These are phyloP conservation scores for Anhinga rufa DNA, from an alignment of 2,113 vertebrate genomes.

Conservation along the genomic window DNA sequence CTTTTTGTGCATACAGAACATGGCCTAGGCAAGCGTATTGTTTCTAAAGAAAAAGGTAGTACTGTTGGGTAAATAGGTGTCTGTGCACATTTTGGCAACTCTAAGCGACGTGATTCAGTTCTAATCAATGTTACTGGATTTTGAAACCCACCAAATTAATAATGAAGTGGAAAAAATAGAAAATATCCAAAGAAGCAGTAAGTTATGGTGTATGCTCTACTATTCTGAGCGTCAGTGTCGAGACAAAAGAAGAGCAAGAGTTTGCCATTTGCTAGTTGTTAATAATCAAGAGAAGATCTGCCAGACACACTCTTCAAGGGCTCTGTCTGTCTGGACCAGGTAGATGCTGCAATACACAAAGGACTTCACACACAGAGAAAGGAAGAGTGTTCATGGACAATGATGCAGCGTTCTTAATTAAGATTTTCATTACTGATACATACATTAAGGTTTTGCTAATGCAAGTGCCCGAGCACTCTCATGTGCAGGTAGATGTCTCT, in stretches of 20 bases:
- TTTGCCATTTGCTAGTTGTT: constrained; percentile 67
- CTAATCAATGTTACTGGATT: constrained; percentile 48
- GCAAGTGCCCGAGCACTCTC: constrained; percentile 70
- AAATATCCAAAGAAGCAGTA: constrained; percentile 43
- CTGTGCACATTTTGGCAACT: constrained; percentile 57
- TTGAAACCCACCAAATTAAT: constrained; percentile 48
- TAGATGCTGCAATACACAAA: constrained; percentile 74
- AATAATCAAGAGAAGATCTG: constrained; percentile 75
- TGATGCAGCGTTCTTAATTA: constrained; percentile 81
- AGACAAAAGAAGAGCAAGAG: constrained; percentile 69
- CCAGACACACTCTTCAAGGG: constrained; percentile 70
- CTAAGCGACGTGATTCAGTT: constrained; percentile 48
- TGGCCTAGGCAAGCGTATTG: not conserved
- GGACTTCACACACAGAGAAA: constrained; percentile 68
- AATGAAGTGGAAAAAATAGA: constrained; percentile 25
- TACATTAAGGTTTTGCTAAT: constrained; percentile 77
- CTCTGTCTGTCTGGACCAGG: constrained; percentile 75
- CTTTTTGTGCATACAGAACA: not conserved
- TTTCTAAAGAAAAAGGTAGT: constrained; percentile 60
- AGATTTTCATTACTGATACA: constrained; percentile 87
- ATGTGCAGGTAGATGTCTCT: constrained; percentile 75
- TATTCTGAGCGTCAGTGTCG: constrained; percentile 43
- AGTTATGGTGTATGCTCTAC: constrained; percentile 45
- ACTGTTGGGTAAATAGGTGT: constrained; percentile 31
- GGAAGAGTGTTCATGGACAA: constrained; percentile 73